Percentiles rank a stretch among this genome's conserved stretches.
Evolutionary conservation across 2,888 invertebrate genomes (phyloP).

Genomic region (Nemotelus nigrinus): DNA sequence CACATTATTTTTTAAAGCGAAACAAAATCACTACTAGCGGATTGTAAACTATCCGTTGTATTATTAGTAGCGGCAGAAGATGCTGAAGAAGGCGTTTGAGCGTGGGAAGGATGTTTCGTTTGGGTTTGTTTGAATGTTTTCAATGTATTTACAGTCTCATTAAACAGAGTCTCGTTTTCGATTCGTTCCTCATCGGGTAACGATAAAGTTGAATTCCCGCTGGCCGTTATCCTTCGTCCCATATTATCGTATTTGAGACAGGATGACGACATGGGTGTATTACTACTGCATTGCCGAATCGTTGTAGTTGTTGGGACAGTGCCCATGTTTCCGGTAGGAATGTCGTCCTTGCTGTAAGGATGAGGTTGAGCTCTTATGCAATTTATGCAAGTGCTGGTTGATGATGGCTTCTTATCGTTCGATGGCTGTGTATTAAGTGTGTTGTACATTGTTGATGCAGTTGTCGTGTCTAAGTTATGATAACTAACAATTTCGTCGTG

Average conservation of each 20-base stretch:
- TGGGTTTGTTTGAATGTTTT: constrained; percentile 51
- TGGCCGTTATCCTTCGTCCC: constrained; percentile 88
- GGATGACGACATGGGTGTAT: constrained; percentile 5
- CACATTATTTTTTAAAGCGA: constrained; percentile 58
- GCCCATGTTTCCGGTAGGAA: constrained; percentile 43
- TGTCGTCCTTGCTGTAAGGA: constrained; percentile 51
- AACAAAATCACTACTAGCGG: constrained; percentile 61
- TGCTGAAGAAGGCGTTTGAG: constrained; percentile 51
- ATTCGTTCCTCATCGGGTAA: constrained; percentile 72
- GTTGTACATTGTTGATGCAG: constrained; percentile 55
- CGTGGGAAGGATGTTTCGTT: constrained; percentile 29
- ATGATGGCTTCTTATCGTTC: constrained; percentile 52
- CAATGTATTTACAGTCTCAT: constrained; percentile 57
- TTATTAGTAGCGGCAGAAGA: constrained; percentile 54
- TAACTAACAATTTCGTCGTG: constrained; percentile 64
- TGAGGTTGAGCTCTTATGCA: constrained; percentile 54
- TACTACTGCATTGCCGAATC: constrained; percentile 40
- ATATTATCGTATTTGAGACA: constrained; percentile 85
- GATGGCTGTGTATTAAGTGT: constrained; percentile 18
- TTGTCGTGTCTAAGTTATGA: constrained; percentile 61
- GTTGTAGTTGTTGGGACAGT: constrained; percentile 42
- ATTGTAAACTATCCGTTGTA: constrained; percentile 43
- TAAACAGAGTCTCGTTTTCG: constrained; percentile 62
- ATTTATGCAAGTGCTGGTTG: constrained; percentile 55
- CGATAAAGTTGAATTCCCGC: constrained; percentile 87